These are phyloP conservation scores for Zoanthus gigantus DNA, from an alignment of 92 coral and sea anemone species.

Conservation along the genomic window DNA sequence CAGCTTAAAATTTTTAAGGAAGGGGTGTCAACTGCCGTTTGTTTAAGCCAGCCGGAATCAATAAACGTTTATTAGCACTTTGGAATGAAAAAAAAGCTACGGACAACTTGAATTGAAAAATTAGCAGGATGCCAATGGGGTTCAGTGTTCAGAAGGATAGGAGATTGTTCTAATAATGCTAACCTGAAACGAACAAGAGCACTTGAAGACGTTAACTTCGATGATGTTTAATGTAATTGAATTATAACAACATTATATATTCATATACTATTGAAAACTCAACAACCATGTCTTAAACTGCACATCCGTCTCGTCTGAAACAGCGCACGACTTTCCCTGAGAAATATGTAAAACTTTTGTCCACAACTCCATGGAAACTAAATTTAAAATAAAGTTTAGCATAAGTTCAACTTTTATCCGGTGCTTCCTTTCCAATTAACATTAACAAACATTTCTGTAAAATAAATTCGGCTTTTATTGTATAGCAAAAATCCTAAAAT, in stretches of 20 bases:
- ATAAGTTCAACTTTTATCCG: background rate
- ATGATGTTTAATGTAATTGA: slow-evolving; percentile 55
- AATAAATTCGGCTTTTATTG: no score
- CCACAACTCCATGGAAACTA: slow-evolving; percentile 34
- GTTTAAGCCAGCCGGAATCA: background rate
- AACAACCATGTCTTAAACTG: background rate
- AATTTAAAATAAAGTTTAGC: background rate
- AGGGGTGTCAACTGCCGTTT: background rate
- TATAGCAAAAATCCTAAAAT: no score
- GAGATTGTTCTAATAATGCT: background rate
- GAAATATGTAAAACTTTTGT: slow-evolving; percentile 8
- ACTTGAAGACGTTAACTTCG: slow-evolving; percentile 6
- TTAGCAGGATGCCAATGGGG: background rate
- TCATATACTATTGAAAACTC: slow-evolving; percentile 69
- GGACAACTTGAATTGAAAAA: background rate
- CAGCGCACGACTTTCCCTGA: background rate
- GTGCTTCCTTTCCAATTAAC: background rate
- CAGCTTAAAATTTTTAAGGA: background rate
- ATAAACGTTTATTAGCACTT: background rate
- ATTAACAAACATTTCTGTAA: background rate
- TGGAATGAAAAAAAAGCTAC: background rate
- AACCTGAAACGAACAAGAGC: background rate
- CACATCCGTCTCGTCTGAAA: slow-evolving; percentile 4
- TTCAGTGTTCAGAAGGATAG: background rate
- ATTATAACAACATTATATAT: slow-evolving; percentile 43